A percentile compares a stretch with the other conserved stretches of the same genome.
Evolutionary conservation across 2,113 vertebrate species (phyloP).

Genomic region (Donacobius atricapilla): DNA sequence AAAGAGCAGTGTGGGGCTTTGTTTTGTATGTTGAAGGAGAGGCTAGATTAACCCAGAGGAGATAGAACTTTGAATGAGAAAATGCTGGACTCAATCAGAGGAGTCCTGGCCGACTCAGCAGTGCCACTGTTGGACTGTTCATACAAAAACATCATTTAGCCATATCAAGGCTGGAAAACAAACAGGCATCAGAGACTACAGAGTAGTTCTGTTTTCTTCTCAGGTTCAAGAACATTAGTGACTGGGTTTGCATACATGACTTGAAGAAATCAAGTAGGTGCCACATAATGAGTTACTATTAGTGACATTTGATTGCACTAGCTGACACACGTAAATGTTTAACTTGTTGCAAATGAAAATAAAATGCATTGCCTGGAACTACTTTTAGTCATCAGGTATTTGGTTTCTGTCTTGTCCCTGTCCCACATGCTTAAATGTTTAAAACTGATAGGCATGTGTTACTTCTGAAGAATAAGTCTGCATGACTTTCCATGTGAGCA

Average conservation of each 20-base stretch:
- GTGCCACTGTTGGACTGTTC: not conserved
- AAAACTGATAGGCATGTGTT: not conserved
- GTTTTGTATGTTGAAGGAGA: not conserved
- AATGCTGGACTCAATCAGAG: not conserved
- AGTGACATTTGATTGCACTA: conserved; percentile 1
- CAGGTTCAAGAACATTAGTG: not conserved
- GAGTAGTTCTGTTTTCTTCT: not conserved
- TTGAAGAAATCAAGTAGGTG: not conserved
- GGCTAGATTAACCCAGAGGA: not conserved
- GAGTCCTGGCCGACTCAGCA: not conserved
- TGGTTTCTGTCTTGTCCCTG: not conserved
- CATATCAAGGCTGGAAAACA: not conserved
- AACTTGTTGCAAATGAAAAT: not conserved
- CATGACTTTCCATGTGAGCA: not conserved
- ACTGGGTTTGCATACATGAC: not conserved
- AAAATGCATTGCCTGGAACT: not conserved
- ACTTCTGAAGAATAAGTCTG: not conserved
- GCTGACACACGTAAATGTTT: not conserved
- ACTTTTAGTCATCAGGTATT: not conserved
- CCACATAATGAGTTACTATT: not conserved
- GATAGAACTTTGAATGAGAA: not conserved
- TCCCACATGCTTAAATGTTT: not conserved
- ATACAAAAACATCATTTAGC: not conserved
- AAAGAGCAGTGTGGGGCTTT: fast-evolving
- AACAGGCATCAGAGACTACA: not conserved